phyloP scores from a whole-genome alignment of 2,888 invertebrate genomes.

The Melipona bicolor region DNA sequence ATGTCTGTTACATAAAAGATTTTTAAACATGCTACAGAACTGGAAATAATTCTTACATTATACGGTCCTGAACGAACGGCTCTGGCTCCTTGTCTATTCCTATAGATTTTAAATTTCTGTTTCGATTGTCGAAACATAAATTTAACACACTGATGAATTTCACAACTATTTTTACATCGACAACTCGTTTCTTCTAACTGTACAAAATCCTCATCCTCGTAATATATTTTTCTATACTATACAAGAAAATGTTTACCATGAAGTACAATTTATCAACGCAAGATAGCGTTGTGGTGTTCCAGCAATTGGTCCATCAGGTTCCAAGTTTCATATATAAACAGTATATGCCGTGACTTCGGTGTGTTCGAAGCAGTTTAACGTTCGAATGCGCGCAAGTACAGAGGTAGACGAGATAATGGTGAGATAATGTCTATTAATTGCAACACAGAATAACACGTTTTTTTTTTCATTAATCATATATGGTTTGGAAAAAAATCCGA shows the following conservation, averaged over 20 bases:
- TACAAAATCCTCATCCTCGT: neutral
- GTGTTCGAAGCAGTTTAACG: constrained; percentile 45
- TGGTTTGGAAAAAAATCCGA: neutral
- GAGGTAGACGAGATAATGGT: constrained; percentile 28
- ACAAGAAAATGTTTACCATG: neutral
- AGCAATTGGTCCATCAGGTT: constrained; percentile 34
- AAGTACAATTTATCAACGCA: neutral
- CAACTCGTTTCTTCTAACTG: neutral
- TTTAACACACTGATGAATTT: neutral
- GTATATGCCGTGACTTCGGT: constrained; percentile 49
- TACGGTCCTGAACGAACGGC: constrained; percentile 1
- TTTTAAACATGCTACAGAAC: neutral
- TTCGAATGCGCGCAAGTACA: constrained; percentile 39
- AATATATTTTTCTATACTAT: neutral
- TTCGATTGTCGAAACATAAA: neutral
- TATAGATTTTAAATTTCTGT: neutral
- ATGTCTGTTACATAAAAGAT: neutral
- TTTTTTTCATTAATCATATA: neutral
- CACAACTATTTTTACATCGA: neutral
- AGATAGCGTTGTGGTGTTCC: constrained; percentile 28
- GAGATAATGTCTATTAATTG: constrained; percentile 42
- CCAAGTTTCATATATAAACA: constrained; percentile 50
- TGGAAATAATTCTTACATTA: neutral
- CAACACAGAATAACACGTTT: neutral
- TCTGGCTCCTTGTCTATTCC: neutral